phyloP scores from a whole-genome alignment of 2,888 invertebrate species.

The Orchesellides sinensis region DNA sequence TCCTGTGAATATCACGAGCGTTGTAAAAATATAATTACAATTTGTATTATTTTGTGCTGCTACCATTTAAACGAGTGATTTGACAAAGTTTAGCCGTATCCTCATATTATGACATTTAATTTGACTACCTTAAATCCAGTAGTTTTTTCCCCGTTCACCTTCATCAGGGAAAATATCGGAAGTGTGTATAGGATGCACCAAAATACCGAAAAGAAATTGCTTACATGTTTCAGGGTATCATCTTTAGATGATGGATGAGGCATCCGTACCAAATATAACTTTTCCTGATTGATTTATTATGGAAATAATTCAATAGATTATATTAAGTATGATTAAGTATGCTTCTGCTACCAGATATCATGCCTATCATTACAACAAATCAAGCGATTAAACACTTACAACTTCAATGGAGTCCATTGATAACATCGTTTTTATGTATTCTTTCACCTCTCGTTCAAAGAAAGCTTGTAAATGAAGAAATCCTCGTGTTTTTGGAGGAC shows the following conservation, averaged over 20 bases:
- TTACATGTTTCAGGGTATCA: background rate
- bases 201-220: background rate
- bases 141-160: background rate
- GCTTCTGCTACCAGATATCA: too few relatives aligned
- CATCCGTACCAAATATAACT: background rate
- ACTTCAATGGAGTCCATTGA: background rate
- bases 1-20: background rate
- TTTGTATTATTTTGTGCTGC: too few relatives aligned
- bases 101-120: too few relatives aligned
- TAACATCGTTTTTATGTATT: background rate
- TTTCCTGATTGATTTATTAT: background rate
- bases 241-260: too few relatives aligned
- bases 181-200: background rate
- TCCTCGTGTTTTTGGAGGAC: too few relatives aligned
- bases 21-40: background rate
- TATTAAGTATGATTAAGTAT: too few relatives aligned
- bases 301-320: too few relatives aligned
- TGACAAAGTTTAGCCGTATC: too few relatives aligned
- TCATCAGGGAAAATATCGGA: background rate
- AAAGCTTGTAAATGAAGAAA: background rate
- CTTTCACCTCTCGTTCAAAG: background rate
- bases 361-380: background rate
- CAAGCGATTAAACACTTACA: background rate
- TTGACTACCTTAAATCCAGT: background rate
- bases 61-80: too few relatives aligned